Percentiles rank a stretch among this genome's conserved stretches.
These are phyloP conservation scores for Lysiphlebus fabarum DNA, from an alignment of 1,140 invertebrate species.

Conservation along the genomic window DNA sequence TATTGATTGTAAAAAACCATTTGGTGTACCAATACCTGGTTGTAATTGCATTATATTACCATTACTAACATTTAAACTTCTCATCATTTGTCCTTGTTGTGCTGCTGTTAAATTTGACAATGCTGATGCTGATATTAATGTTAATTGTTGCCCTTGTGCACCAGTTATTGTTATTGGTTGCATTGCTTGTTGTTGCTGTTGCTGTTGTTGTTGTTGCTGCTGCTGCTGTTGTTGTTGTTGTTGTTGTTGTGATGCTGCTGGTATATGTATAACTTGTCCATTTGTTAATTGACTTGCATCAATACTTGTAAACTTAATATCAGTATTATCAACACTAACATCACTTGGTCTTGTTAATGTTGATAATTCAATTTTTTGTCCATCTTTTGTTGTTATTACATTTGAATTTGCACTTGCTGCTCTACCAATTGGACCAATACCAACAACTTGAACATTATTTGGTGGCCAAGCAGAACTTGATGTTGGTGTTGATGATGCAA, in stretches of 20 bases:
- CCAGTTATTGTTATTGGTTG: slow-evolving; percentile 64
- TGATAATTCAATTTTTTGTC: slow-evolving; percentile 51
- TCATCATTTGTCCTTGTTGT: slow-evolving; percentile 47
- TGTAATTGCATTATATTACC: slow-evolving; percentile 52
- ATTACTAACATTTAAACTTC: slow-evolving; percentile 42
- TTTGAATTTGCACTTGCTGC: slow-evolving; percentile 34
- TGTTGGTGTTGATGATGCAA: slow-evolving; percentile 46
- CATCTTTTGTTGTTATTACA: slow-evolving; percentile 50
- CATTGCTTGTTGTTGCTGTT: slow-evolving; percentile 43
- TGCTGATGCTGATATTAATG: slow-evolving; percentile 67
- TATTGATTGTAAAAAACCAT: slow-evolving; percentile 59
- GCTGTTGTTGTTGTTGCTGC: slow-evolving; percentile 51
- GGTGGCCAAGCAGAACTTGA: slow-evolving; percentile 50
- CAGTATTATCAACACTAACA: slow-evolving; percentile 39
- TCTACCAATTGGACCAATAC: slow-evolving; percentile 44
- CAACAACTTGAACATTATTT: slow-evolving; percentile 52
- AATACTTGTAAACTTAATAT: slow-evolving; percentile 51
- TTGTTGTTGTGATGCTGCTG: slow-evolving; percentile 45
- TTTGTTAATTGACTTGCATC: slow-evolving; percentile 49
- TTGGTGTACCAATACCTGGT: slow-evolving; percentile 43
- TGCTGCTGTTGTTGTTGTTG: slow-evolving; percentile 50
- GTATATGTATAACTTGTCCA: slow-evolving; percentile 54
- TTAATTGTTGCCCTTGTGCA: slow-evolving; percentile 69
- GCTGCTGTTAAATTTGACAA: slow-evolving; percentile 43
- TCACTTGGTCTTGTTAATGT: slow-evolving; percentile 43